Percentiles rank a stretch among this genome's conserved stretches.
phyloP scores from a whole-genome alignment of 2,888 invertebrate genomes.

The Gymnoscelis rufifasciata region DNA sequence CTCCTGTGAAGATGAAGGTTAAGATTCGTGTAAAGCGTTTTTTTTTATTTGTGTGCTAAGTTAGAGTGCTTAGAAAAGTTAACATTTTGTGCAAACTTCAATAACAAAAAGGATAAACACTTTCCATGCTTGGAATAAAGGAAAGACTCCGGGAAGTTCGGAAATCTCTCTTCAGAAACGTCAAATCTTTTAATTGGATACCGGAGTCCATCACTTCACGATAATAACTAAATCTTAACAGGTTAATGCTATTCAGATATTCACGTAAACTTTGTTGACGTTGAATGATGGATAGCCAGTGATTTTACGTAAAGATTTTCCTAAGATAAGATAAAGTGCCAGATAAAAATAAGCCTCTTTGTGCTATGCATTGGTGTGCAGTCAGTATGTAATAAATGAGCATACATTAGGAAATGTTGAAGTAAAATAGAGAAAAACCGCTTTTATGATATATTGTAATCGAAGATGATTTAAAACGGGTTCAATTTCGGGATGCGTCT shows the following conservation, averaged over 20 bases:
- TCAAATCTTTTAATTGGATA: constrained; percentile 8
- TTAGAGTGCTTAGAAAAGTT: too few relatives aligned
- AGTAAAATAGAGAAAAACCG: too few relatives aligned
- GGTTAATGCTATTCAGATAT: constrained; percentile 5
- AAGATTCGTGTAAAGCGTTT: too few relatives aligned
- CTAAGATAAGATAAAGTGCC: constrained; percentile 24
- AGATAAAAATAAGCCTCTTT: constrained; percentile 5
- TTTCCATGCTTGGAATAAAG: constrained; percentile 15
- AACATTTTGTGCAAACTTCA: too few relatives aligned
- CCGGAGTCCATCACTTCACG: constrained; percentile 9
- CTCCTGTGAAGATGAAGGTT: too few relatives aligned
- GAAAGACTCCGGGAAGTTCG: constrained; percentile 6
- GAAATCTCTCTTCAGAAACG: constrained; percentile 14
- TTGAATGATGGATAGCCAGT: constrained; percentile 27
- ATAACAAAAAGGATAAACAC: too few relatives aligned
- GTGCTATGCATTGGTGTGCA: constrained; percentile 14
- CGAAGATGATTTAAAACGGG: too few relatives aligned
- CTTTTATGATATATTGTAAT: too few relatives aligned
- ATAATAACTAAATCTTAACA: constrained; percentile 14
- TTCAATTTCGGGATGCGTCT: too few relatives aligned
- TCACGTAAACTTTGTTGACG: constrained; percentile 19
- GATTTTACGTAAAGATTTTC: constrained; percentile 21
- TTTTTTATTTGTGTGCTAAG: too few relatives aligned
- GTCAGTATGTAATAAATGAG: background rate
- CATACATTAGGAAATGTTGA: background rate